phyloP scores from a whole-genome alignment of 2,888 invertebrate genomes.

The Ectropis crepuscularia region DNA sequence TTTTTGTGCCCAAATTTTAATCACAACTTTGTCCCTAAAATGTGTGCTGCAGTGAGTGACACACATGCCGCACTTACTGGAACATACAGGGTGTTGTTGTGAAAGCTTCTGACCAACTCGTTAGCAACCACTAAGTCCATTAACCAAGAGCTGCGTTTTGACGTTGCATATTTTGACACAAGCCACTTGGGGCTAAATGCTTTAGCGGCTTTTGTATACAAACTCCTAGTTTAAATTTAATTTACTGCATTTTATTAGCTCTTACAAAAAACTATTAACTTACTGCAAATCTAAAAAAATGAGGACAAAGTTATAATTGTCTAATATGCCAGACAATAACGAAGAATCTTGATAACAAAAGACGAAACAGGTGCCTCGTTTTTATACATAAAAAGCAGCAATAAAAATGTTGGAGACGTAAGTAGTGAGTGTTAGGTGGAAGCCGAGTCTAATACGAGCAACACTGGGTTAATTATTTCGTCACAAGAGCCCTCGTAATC shows the following conservation, averaged over 20 bases:
- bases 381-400: constrained; percentile 45
- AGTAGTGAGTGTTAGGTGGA: constrained; percentile 61
- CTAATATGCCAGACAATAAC: constrained; percentile 4
- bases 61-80: constrained; percentile 48
- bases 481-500: constrained; percentile 80
- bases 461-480: constrained; percentile 81
- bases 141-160: constrained; percentile 68
- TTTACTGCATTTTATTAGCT: constrained; percentile 12
- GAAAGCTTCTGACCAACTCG: constrained; percentile 53
- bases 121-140: constrained; percentile 68
- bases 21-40: constrained; percentile 17
- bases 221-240: constrained; percentile 30
- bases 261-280: constrained; percentile 21
- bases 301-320: constrained; percentile 2
- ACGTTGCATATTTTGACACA: constrained; percentile 65
- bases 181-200: constrained; percentile 63
- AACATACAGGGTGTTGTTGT: constrained; percentile 43
- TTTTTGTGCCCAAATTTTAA: not conserved
- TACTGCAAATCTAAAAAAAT: constrained; percentile 5
- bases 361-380: constrained; percentile 10
- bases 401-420: constrained; percentile 62
- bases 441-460: constrained; percentile 73
- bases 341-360: constrained; percentile 10
- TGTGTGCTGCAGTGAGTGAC: constrained; percentile 47
- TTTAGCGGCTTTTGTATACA: constrained; percentile 56